These are phyloP conservation scores for Drosophila glabriapex DNA, from an alignment of 2,888 invertebrate genomes.

Conservation along the genomic window DNA sequence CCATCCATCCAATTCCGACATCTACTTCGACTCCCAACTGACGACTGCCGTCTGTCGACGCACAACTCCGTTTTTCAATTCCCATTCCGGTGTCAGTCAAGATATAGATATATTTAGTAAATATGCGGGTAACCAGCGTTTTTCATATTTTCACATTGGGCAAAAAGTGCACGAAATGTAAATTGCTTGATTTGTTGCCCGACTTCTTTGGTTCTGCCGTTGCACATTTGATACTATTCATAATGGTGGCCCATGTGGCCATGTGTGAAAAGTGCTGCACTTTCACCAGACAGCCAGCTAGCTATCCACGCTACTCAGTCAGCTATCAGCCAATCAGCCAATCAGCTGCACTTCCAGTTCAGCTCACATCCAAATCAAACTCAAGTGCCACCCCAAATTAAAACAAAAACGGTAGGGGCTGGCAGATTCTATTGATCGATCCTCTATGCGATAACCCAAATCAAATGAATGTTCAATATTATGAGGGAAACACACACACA, in stretches of 20 bases:
- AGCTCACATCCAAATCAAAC: constrained; percentile 57
- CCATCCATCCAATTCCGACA: neutral
- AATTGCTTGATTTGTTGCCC: constrained; percentile 70
- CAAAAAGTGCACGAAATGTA: constrained; percentile 68
- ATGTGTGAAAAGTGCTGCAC: constrained; percentile 72
- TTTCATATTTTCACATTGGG: constrained; percentile 45
- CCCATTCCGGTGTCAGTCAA: constrained; percentile 4
- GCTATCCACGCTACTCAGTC: constrained; percentile 1
- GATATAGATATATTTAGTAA: neutral
- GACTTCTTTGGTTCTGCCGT: neutral
- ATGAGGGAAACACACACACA: constrained; percentile 4
- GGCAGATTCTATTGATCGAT: constrained; percentile 12
- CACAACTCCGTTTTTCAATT: constrained; percentile 5
- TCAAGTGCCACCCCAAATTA: constrained; percentile 28
- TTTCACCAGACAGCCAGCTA: constrained; percentile 55
- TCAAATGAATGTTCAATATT: constrained; percentile 10
- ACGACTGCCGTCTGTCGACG: neutral
- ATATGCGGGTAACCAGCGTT: constrained; percentile 57
- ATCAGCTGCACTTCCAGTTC: constrained; percentile 41
- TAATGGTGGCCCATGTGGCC: constrained; percentile 67
- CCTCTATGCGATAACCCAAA: constrained; percentile 9
- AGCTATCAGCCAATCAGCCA: neutral
- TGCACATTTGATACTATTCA: constrained; percentile 65
- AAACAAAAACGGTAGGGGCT: neutral
- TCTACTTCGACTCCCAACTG: neutral